Conservation (phyloP, 1,140 invertebrate species). For the Bombus huntii region DNA sequence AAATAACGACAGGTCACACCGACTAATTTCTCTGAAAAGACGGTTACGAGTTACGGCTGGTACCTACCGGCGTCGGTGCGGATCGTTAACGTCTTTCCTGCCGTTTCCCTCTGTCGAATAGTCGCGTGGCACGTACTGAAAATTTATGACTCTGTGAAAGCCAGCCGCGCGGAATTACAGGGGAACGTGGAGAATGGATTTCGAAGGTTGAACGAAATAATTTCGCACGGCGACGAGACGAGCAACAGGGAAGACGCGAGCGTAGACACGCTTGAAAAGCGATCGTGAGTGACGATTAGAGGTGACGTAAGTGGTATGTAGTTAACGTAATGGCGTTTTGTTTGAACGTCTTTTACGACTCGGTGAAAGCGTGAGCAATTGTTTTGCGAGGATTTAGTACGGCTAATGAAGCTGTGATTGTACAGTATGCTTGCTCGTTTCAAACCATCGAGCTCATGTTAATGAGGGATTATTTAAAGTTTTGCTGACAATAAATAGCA, state of each 20-base stretch:
- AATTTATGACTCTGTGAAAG: slow-evolving; percentile 29
- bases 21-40: slow-evolving; percentile 14
- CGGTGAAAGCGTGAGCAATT: neutral
- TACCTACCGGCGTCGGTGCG: neutral
- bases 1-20: neutral
- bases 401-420: slow-evolving; percentile 19
- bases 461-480: neutral
- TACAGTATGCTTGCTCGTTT: neutral
- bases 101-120: slow-evolving; percentile 14
- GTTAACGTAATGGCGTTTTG: slow-evolving; percentile 14
- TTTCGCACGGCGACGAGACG: neutral
- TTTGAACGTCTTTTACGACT: slow-evolving; percentile 17
- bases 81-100: slow-evolving; percentile 26
- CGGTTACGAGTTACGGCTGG: neutral
- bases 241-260: neutral
- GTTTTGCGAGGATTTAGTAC: neutral
- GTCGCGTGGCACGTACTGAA: neutral
- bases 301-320: slow-evolving; percentile 7
- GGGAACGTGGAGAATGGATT: slow-evolving; percentile 6
- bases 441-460: neutral
- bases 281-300: slow-evolving; percentile 6
- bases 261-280: neutral
- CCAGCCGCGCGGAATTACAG: neutral
- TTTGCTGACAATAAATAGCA: neutral
- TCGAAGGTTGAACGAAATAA: slow-evolving; percentile 4